These are phyloP conservation scores for Drosophila hamatofila DNA, from an alignment of 2,888 invertebrate genomes.

Conservation along the genomic window DNA sequence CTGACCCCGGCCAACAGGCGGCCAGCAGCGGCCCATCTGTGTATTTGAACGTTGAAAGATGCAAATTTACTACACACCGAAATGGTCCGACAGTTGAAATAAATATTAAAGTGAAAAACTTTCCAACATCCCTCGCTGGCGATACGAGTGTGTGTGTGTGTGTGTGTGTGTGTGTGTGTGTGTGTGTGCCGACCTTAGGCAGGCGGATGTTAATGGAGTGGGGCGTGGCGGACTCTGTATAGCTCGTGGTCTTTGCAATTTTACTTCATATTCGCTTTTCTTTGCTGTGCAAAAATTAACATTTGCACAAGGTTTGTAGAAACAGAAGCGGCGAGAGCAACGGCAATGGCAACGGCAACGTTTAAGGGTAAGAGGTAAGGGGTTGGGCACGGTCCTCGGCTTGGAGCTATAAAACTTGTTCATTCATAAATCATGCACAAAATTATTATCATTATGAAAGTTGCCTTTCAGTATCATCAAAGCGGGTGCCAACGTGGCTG, in stretches of 20 bases:
- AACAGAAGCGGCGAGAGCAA: slow-evolving; percentile 26
- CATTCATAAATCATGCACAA: slow-evolving; percentile 80
- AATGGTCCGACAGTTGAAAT: slow-evolving; percentile 73
- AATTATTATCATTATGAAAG: slow-evolving; percentile 81
- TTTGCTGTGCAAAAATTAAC: slow-evolving; percentile 67
- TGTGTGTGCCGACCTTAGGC: slow-evolving; percentile 35
- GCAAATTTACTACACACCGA: slow-evolving; percentile 75
- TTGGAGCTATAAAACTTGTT: slow-evolving; percentile 75
- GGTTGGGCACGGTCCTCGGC: slow-evolving; percentile 29
- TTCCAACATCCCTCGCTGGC: slow-evolving; percentile 13
- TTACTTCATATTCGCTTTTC: slow-evolving; percentile 42
- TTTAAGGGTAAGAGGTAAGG: not conserved
- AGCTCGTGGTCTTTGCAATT: slow-evolving; percentile 35
- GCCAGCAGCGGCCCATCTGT: slow-evolving; percentile 44
- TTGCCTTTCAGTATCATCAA: slow-evolving; percentile 74
- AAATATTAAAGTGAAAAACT: slow-evolving; percentile 78
- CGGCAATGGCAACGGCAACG: not conserved
- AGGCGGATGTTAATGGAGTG: slow-evolving; percentile 41
- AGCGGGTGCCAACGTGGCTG: slow-evolving; percentile 39
- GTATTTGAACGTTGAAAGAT: slow-evolving; percentile 76
- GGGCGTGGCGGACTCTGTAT: slow-evolving; percentile 38
- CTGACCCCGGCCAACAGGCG: slow-evolving; percentile 29
- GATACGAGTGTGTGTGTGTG: not conserved
- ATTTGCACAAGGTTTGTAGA: slow-evolving; percentile 72
- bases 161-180: slow-evolving; percentile 8